Evolutionary conservation across 2,113 vertebrate species (phyloP), one percentile per base, ranked within the genome.

Genomic region (Nothobranchius furzeri): DNA sequence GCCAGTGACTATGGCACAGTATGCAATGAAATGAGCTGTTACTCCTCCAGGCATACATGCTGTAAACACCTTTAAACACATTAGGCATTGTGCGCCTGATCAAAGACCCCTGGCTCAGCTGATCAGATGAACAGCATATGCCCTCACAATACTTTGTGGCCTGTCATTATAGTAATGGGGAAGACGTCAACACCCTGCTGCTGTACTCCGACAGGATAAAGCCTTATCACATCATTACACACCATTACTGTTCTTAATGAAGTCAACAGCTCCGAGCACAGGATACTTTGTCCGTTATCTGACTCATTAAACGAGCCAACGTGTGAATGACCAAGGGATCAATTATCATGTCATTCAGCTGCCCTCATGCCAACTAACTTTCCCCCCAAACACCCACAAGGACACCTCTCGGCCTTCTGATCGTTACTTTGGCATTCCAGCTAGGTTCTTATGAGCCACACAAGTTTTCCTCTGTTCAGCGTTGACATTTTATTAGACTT

Each of bases 181-280:
- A 20, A 20, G 20, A 20, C 70, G 75, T 84, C 82, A 79, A 72
- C 81, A 68, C 71, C 75, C 70, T 51, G 73, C 78, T 81, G 85
- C 56, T 83, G 76, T 57, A 37, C 60, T 71, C 40, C 68, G 72
- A 84, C 53, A 61, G 80, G 68, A 64, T 36, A 17, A 61, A 68
- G 60, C 65, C 58, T 73, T 40, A 84, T 82, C 77, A 76, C 83
- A 82, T 85, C 77, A 79, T 87, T 79, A 79, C 76, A 78, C 75
- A 64, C 78, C 67, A 85, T 88, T 85, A 88, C 77, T 76, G 69
- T 37, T 76, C 43, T 46, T 84, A 89, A 88, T 83, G 77, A 71
- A 80, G 75, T 80, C 81, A 84, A 79, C 72, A 77, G 60, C 66
- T 71, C 70, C 58, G 14, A 66, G 65, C 71, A 50, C 60, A 69